Evolutionary conservation across 2,888 invertebrate species (phyloP).

Genomic region (Pseudococcus viburni): DNA sequence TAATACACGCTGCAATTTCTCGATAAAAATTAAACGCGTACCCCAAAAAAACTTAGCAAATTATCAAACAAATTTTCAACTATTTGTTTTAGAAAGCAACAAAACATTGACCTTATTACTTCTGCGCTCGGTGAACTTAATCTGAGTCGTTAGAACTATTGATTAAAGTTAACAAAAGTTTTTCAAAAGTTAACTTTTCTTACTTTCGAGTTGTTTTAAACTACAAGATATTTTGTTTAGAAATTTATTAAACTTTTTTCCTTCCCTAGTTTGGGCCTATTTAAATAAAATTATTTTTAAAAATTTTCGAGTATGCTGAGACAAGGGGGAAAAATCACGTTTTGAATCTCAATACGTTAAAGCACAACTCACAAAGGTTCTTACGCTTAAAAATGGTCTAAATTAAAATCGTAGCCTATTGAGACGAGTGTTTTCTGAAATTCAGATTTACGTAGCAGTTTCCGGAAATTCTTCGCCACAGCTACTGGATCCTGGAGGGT

Average conservation of each 20-base stretch:
- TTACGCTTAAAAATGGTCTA: background rate
- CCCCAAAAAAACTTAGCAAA: background rate
- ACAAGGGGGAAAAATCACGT: background rate
- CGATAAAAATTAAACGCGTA: background rate
- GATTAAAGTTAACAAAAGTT: constrained; percentile 58
- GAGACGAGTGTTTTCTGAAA: background rate
- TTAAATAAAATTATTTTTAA: background rate
- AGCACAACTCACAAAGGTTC: background rate
- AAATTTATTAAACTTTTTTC: constrained; percentile 47
- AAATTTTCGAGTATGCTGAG: background rate
- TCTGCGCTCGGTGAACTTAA: constrained; percentile 39
- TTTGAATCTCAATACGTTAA: background rate
- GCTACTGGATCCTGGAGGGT: background rate
- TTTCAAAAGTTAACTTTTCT: constrained; percentile 53
- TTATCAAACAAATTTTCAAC: constrained; percentile 39
- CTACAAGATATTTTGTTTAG: constrained; percentile 41
- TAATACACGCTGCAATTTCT: background rate
- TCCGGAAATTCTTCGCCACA: background rate
- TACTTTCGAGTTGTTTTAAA: constrained; percentile 55
- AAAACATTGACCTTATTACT: constrained; percentile 57
- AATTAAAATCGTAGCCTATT: background rate
- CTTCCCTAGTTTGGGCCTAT: background rate
- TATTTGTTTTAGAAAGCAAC: constrained; percentile 30
- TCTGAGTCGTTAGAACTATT: constrained; percentile 58
- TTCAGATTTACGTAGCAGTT: background rate